Evolutionary conservation across 2,888 invertebrate genomes (phyloP).

Genomic region (Pycnomerus fuliginosus): DNA sequence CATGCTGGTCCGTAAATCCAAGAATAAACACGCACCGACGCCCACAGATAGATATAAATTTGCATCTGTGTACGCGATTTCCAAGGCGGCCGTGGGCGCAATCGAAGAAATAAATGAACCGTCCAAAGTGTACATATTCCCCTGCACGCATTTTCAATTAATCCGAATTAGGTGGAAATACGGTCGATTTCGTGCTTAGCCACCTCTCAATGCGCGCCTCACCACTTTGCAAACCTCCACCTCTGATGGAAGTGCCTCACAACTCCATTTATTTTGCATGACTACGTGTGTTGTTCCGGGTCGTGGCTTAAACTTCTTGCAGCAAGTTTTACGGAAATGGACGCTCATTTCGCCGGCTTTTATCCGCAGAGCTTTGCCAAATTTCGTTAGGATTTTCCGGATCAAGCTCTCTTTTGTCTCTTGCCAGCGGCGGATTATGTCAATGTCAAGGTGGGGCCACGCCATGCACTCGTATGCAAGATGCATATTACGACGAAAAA

Average conservation of each 20-base stretch:
- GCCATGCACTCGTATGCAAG: too few species aligned
- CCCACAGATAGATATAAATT: conserved; percentile 34
- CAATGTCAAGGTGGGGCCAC: too few species aligned
- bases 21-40: conserved; percentile 33
- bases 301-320: conserved; percentile 24
- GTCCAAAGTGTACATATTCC: conserved; percentile 28
- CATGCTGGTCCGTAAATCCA: conserved; percentile 29
- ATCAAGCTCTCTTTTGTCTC: conserved; percentile 1
- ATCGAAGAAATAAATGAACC: conserved; percentile 30
- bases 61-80: conserved; percentile 31
- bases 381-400: conserved; percentile 33
- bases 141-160: too few species aligned
- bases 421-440: too few species aligned
- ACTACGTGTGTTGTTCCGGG: conserved; percentile 35
- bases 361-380: conserved; percentile 32
- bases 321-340: conserved; percentile 22
- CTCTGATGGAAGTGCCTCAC: conserved; percentile 1
- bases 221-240: not conserved
- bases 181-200: too few species aligned
- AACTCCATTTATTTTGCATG: conserved; percentile 39
- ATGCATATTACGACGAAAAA: too few species aligned
- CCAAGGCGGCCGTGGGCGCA: conserved; percentile 30
- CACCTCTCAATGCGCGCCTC: too few species aligned
- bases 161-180: too few species aligned
- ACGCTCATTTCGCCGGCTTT: conserved; percentile 28